These are phyloP conservation scores for Xenopus laevis DNA, from an alignment of 2,113 vertebrate genomes.

Conservation along the genomic window DNA sequence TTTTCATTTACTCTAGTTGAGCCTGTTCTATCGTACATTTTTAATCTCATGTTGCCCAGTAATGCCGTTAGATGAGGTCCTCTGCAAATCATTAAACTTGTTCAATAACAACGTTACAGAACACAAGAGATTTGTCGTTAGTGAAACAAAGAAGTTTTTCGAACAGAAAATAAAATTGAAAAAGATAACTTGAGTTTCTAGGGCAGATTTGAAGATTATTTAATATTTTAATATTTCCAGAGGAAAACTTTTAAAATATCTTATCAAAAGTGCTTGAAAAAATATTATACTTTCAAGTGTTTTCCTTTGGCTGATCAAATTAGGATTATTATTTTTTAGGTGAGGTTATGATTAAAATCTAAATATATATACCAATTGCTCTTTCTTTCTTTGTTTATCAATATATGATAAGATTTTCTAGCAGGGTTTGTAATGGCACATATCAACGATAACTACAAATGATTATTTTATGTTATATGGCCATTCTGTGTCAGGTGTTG, in stretches of 20 bases:
- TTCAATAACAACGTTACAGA: conserved; percentile 74
- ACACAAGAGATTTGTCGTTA: conserved; percentile 66
- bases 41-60: conserved; percentile 69
- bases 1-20: conserved; percentile 71
- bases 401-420: conserved; percentile 13
- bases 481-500: too few species aligned
- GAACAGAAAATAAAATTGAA: conserved; percentile 52
- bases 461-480: too few species aligned
- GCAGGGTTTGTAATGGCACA: neutral
- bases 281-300: conserved; percentile 25
- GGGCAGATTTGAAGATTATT: conserved; percentile 58
- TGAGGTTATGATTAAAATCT: conserved; percentile 7
- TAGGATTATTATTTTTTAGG: conserved; percentile 41
- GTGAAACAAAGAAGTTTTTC: conserved; percentile 69
- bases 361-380: conserved; percentile 29
- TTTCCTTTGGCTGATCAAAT: conserved; percentile 36
- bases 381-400: neutral
- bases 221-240: conserved; percentile 52
- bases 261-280: conserved; percentile 30
- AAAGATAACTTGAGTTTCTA: conserved; percentile 63
- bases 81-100: conserved; percentile 79
- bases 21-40: conserved; percentile 66
- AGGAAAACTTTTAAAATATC: conserved; percentile 39
- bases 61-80: conserved; percentile 71
- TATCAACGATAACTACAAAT: neutral